Conservation (phyloP, 1,140 invertebrate genomes). For the Drosophila aff. region DNA sequence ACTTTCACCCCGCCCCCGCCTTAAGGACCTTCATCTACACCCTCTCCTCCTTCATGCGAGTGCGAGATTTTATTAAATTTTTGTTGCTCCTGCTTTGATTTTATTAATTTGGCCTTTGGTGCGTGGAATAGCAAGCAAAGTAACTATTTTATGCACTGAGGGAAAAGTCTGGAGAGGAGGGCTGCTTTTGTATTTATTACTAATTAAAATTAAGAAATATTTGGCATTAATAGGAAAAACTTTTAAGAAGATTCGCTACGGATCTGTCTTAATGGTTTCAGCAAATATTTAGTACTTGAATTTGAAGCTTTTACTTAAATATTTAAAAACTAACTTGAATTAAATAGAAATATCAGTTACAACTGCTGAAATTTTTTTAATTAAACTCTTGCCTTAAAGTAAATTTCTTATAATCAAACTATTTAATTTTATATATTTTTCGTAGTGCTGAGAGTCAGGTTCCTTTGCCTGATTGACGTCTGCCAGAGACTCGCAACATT, state of each 20-base stretch:
- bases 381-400: background rate
- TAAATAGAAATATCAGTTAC: background rate
- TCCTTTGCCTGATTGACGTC: slow-evolving; percentile 67
- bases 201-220: background rate
- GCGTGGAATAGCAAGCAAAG: slow-evolving; percentile 45
- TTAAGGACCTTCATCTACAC: slow-evolving; percentile 6
- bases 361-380: background rate
- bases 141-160: slow-evolving; percentile 33
- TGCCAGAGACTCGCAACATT: slow-evolving; percentile 74
- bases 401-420: background rate
- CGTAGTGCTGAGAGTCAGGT: slow-evolving; percentile 27
- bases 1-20: slow-evolving; percentile 22
- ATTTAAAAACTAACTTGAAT: background rate
- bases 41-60: slow-evolving; percentile 27
- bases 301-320: background rate
- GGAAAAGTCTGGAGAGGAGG: background rate
- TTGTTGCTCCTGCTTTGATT: slow-evolving; percentile 70
- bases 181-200: background rate
- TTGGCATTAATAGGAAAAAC: too few species aligned
- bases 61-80: slow-evolving; percentile 79
- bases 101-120: slow-evolving; percentile 79
- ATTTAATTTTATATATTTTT: background rate
- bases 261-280: background rate
- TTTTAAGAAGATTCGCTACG: background rate
- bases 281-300: background rate